Percentiles rank a stretch among this genome's conserved stretches.
These are phyloP conservation scores for Seriola quinqueradiata DNA, from an alignment of 2,113 vertebrate genomes.

Conservation along the genomic window DNA sequence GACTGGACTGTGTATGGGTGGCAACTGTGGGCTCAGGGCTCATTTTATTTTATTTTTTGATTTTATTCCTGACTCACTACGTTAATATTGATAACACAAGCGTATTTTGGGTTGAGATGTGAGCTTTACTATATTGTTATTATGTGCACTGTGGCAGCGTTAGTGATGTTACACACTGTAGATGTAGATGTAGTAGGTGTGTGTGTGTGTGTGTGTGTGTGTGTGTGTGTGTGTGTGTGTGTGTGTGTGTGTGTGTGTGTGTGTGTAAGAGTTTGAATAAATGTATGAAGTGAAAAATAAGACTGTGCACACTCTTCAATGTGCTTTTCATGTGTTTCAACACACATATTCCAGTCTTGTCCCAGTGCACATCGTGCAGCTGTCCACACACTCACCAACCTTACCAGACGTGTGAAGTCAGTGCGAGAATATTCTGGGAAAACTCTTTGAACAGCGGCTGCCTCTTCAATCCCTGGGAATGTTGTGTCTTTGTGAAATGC, in stretches of 20 bases:
- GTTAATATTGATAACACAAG: too few species aligned
- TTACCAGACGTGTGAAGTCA: slow-evolving; percentile 31
- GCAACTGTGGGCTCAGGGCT: too few species aligned
- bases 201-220: too few species aligned
- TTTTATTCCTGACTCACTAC: too few species aligned
- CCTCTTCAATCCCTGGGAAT: slow-evolving; percentile 20
- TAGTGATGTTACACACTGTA: not conserved
- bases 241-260: not conserved
- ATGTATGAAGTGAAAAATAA: slow-evolving; percentile 30
- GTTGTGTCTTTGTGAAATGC: slow-evolving; percentile 26
- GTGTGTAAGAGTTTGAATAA: slow-evolving; percentile 21
- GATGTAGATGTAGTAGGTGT: too few species aligned
- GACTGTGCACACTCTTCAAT: not conserved
- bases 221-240: too few species aligned
- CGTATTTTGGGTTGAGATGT: too few species aligned
- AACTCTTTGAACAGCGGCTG: slow-evolving; percentile 6
- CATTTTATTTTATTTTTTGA: too few species aligned
- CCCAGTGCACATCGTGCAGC: slow-evolving; percentile 12
- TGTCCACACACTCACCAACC: slow-evolving; percentile 8
- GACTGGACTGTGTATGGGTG: too few species aligned
- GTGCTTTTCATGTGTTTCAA: not conserved
- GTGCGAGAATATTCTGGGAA: slow-evolving; percentile 25
- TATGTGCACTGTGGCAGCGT: not conserved
- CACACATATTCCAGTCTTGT: not conserved
- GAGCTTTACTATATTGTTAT: too few species aligned